These are phyloP conservation scores for Phocoena phocoena DNA, from an alignment of 2,113 vertebrate species.

Conservation along the genomic window DNA sequence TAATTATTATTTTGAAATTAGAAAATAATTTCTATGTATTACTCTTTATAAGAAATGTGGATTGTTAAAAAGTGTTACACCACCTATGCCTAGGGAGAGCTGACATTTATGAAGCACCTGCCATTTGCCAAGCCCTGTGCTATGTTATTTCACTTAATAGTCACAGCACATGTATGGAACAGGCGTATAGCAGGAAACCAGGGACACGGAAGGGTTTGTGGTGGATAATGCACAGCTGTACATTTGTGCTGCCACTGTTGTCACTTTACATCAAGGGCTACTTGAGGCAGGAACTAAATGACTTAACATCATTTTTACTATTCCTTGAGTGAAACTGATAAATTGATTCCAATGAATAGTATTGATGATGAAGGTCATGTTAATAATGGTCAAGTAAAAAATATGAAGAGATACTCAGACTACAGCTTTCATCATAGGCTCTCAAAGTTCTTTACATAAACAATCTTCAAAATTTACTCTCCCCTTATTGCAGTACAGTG, in stretches of 20 bases:
- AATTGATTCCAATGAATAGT: background rate
- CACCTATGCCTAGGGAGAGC: background rate
- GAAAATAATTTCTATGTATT: background rate
- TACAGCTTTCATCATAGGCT: background rate
- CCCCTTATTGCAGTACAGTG: background rate
- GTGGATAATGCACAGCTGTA: background rate
- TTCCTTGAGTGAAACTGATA: background rate
- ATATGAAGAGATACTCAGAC: background rate
- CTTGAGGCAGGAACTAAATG: background rate
- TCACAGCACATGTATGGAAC: background rate
- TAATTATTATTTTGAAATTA: constrained; percentile 23
- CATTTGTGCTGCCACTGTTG: background rate
- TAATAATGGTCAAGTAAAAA: background rate
- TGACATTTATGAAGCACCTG: background rate
- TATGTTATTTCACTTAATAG: background rate
- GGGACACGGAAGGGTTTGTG: no score
- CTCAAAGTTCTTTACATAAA: background rate
- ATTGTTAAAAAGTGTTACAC: background rate
- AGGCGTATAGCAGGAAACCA: background rate
- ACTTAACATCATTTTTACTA: background rate
- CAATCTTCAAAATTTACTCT: background rate
- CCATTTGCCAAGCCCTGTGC: background rate
- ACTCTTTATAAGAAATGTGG: background rate
- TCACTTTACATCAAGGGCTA: background rate
- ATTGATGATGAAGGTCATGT: background rate